Base-by-base conservation (phyloP, 2,113 vertebrate species). In the Siniperca knerii region DNA sequence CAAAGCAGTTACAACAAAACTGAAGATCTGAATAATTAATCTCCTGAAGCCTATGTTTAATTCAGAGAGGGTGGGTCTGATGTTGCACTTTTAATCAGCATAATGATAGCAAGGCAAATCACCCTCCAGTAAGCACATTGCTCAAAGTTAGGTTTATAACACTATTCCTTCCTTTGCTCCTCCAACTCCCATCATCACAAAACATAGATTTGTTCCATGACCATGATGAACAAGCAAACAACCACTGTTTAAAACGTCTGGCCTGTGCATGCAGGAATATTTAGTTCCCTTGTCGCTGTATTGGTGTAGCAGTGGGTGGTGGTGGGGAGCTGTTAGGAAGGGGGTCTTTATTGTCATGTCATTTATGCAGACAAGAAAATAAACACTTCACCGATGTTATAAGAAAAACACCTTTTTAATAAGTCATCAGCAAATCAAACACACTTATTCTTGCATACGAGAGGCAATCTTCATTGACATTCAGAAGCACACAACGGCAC, bases 11-110 rank as follows among this genome's bases (percentile, higher is more conserved):
- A 10, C 16, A 61, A 3, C 25, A 37, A 57, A 84, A 48, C 8
- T 18, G 15, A 81, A 70, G 57, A 12, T 50, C 33, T 76, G 35
- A 85, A 83, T 82, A 66, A 90, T 83, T 80, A 3, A 80, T 75
- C 35, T n/a, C n/a, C 48, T 68, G 7, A 50, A 23, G 35, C 8
- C 42, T 40, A 54, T 90, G 55, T 80, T 83, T 91, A 74, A 82
- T 81, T 86, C 42, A 73, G 68, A 62, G 13, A 60, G 64, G 64
- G 75, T 74, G 11, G 13, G 62, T 29, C 50, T 69, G 66, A 68
- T 77, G 69, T 37, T 61, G 37, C 70, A 67, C 42, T 76, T 67
- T 77, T 54, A 54, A 82, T 71, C 54, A 84, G 48, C 37, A n/a
- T 57, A 29, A 25, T 55, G 4, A 76, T 65, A 64, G 50, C 29